phyloP scores from a whole-genome alignment of 2,888 invertebrate species.

The Ophion obscuratus region DNA sequence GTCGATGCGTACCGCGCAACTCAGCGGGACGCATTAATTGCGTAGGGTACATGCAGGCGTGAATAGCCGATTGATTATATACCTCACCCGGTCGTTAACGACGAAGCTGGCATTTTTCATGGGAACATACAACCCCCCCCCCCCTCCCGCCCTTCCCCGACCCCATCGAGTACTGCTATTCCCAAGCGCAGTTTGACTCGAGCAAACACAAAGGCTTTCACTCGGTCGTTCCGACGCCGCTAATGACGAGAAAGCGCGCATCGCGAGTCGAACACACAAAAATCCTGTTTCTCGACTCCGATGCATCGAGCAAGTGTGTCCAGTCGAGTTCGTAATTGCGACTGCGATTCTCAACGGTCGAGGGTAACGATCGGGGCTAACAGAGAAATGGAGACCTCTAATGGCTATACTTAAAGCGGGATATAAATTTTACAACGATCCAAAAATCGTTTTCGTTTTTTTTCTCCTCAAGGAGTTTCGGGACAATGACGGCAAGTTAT shows the following conservation, averaged over 20 bases:
- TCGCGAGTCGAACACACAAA: background rate
- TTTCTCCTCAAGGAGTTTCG: too few relatives aligned
- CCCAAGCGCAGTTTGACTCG: background rate
- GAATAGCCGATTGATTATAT: constrained; percentile 54
- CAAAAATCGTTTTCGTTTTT: too few relatives aligned
- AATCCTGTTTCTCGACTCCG: background rate
- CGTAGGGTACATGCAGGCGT: constrained; percentile 28
- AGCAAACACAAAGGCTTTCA: constrained; percentile 25
- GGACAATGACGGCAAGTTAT: too few relatives aligned
- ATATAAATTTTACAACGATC: too few relatives aligned
- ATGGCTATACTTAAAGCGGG: background rate
- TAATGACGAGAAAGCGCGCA: constrained; percentile 12
- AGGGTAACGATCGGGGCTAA: too few relatives aligned
- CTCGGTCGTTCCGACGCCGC: background rate
- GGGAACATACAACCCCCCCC: background rate
- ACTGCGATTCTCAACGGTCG: too few relatives aligned
- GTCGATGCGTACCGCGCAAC: constrained; percentile 23
- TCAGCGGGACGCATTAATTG: constrained; percentile 44
- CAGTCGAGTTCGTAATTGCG: background rate
- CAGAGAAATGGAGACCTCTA: too few relatives aligned
- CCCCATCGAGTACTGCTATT: background rate
- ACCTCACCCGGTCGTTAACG: constrained; percentile 12
- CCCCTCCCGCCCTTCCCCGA: background rate
- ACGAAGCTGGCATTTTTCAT: constrained; percentile 25
- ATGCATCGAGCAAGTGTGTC: background rate